phyloP scores from a whole-genome alignment of 1,140 invertebrate genomes.

The Drosophila orosa region DNA sequence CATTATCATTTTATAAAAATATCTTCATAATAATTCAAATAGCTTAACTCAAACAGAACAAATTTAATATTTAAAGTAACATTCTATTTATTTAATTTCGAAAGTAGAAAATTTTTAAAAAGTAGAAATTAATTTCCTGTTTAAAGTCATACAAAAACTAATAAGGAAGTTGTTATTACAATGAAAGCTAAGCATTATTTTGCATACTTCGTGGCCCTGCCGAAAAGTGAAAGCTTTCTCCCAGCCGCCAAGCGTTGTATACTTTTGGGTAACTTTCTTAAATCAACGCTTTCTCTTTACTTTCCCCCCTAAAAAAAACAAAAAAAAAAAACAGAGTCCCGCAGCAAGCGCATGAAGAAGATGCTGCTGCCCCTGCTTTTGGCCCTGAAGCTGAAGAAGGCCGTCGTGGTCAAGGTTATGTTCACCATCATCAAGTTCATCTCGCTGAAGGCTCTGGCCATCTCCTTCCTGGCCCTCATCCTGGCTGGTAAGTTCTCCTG shows the following conservation, averaged over 20 bases:
- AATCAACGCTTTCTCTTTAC: conserved; percentile 26
- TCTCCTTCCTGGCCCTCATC: conserved; percentile 87
- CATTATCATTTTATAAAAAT: no score
- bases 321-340: conserved; percentile 84
- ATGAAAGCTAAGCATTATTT: background rate
- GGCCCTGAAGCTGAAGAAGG: conserved; percentile 87
- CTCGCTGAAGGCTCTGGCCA: conserved; percentile 88
- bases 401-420: conserved; percentile 87
- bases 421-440: conserved; percentile 87
- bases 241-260: conserved; percentile 13
- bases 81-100: background rate
- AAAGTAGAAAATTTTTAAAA: background rate
- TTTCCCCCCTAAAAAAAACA: no score
- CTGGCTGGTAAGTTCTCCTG: conserved; percentile 84
- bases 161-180: background rate
- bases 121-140: background rate
- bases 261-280: conserved; percentile 40
- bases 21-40: background rate
- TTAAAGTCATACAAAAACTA: background rate
- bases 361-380: conserved; percentile 87
- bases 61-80: background rate
- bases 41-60: background rate
- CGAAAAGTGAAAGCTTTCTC: conserved; percentile 25
- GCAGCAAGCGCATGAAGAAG: conserved; percentile 87
- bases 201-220: conserved; percentile 49